These are phyloP conservation scores for Steromphala cineraria DNA, from an alignment of 2,888 invertebrate species.

Conservation along the genomic window DNA sequence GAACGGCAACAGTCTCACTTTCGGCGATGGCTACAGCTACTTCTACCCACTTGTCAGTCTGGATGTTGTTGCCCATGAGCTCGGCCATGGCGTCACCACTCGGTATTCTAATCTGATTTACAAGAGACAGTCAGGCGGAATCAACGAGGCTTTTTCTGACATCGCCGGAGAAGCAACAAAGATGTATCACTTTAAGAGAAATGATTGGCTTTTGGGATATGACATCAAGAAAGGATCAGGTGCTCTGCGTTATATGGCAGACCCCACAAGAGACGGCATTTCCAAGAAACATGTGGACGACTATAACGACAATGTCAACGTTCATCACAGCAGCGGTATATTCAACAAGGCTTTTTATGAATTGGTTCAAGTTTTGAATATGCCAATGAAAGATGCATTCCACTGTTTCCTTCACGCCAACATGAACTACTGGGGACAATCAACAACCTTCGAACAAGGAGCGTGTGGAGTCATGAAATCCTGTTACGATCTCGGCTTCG, in stretches of 20 bases:
- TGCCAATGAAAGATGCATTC: conserved; percentile 39
- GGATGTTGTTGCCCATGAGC: conserved; percentile 54
- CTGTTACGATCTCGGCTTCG: conserved; percentile 45
- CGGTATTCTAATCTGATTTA: conserved; percentile 49
- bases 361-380: conserved; percentile 24
- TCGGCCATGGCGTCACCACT: conserved; percentile 54
- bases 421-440: conserved; percentile 46
- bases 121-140: conserved; percentile 48
- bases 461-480: conserved; percentile 50
- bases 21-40: conserved; percentile 47
- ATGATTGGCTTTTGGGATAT: conserved; percentile 39
- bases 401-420: conserved; percentile 49
- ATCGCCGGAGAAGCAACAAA: conserved; percentile 52
- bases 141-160: conserved; percentile 59
- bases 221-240: conserved; percentile 31
- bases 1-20: conserved; percentile 50
- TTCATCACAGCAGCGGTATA: conserved; percentile 54
- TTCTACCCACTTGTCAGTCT: conserved; percentile 48
- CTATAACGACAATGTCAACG: conserved; percentile 39
- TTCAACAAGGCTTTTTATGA: conserved; percentile 51
- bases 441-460: conserved; percentile 37
- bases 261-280: conserved; percentile 46
- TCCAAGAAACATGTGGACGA: conserved; percentile 45
- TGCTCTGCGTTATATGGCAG: conserved; percentile 45
- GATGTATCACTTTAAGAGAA: conserved; percentile 19